A percentile compares a stretch with the other conserved stretches of the same genome.
Evolutionary conservation across 2,888 invertebrate genomes (phyloP).

Genomic region (Gymnocheta viridis): DNA sequence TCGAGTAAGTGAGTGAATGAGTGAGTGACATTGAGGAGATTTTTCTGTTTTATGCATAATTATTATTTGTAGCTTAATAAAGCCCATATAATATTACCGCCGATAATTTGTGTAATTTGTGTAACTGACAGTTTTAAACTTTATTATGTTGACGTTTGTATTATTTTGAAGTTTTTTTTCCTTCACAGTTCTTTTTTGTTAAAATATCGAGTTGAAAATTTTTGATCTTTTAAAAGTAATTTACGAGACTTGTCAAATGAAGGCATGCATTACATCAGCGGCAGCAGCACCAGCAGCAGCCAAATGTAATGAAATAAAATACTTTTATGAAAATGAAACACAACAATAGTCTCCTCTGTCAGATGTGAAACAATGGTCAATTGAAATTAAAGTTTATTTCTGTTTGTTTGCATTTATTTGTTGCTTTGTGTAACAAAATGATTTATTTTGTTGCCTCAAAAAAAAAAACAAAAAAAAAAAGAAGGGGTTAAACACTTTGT

Average conservation of each 20-base stretch:
- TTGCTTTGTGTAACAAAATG: conserved; percentile 27
- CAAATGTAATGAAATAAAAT: conserved; percentile 42
- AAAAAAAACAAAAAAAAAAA: too few species aligned
- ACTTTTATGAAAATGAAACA: conserved; percentile 11
- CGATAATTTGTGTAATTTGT: conserved; percentile 67
- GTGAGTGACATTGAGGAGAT: conserved; percentile 48
- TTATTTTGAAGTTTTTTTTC: conserved; percentile 23
- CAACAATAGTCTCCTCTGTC: conserved; percentile 46
- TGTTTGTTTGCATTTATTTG: conserved; percentile 5
- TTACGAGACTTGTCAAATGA: conserved; percentile 61
- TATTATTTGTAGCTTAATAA: conserved; percentile 36
- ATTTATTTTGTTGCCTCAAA: conserved; percentile 60
- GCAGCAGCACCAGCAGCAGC: too few species aligned
- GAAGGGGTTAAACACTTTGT: conserved; percentile 65
- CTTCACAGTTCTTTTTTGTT: conserved; percentile 26
- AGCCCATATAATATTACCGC: conserved; percentile 59
- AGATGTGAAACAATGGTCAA: conserved; percentile 62
- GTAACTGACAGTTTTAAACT: conserved; percentile 67
- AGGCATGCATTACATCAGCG: conserved; percentile 58
- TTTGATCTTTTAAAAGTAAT: conserved; percentile 65
- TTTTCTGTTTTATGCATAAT: background rate
- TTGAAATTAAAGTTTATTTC: conserved; percentile 60
- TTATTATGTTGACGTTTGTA: conserved; percentile 63
- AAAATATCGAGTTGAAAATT: conserved; percentile 59
- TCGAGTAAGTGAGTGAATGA: background rate